Evolutionary conservation across 2,888 invertebrate species (phyloP).

Genomic region (Smittia sp.): DNA sequence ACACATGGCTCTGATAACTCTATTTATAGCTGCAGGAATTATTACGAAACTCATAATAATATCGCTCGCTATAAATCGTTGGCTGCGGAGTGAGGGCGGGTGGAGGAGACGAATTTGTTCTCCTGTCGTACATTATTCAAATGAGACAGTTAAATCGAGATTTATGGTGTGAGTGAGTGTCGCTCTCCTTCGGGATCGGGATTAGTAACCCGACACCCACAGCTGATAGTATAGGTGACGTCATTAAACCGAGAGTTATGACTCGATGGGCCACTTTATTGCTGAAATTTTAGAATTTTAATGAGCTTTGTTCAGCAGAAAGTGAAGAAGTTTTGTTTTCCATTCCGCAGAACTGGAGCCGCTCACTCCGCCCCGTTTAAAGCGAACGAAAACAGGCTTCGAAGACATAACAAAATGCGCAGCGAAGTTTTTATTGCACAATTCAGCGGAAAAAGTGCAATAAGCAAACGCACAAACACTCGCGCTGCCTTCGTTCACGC

Average conservation of each 20-base stretch:
- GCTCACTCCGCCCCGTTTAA: conserved; percentile 5
- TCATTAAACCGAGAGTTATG: background rate
- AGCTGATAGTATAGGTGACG: background rate
- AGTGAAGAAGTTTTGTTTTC: background rate
- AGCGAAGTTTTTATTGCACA: conserved; percentile 7
- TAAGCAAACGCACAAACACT: conserved; percentile 4
- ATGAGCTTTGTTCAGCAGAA: conserved; percentile 18
- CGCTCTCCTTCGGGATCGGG: background rate
- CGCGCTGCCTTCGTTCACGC: background rate
- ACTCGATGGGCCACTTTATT: background rate
- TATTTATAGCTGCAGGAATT: conserved; percentile 39
- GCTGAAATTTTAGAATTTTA: conserved; percentile 1
- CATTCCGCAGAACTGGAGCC: background rate
- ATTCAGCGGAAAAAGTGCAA: background rate
- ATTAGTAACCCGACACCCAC: conserved; percentile 13
- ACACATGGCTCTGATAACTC: conserved; percentile 37
- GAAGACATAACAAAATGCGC: conserved; percentile 10
- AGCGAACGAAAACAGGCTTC: background rate
- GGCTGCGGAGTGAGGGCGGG: background rate
- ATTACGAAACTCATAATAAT: conserved; percentile 32
- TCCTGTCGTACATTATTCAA: conserved; percentile 37
- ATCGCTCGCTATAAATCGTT: conserved; percentile 34
- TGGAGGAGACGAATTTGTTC: background rate
- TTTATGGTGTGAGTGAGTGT: conserved; percentile 35
- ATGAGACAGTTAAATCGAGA: conserved; percentile 38